Conservation (phyloP, 2,888 invertebrate genomes). For the Penaeus monodon region DNA sequence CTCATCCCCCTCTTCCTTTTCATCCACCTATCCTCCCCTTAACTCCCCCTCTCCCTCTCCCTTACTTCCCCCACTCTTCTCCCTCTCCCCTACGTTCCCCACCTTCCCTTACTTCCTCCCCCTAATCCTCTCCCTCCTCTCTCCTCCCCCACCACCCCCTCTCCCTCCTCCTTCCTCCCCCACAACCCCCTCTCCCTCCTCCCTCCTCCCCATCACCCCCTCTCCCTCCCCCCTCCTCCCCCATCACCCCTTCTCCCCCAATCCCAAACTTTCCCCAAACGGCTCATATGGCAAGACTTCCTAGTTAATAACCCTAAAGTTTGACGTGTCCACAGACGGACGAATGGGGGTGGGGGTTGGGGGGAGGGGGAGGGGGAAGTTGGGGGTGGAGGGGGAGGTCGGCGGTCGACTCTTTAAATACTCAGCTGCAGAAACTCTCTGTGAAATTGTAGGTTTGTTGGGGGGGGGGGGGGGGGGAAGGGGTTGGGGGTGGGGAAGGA, state of each 20-base stretch:
- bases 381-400: too few relatives aligned
- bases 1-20: too few relatives aligned
- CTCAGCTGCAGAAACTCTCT: too few relatives aligned
- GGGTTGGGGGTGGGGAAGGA: too few relatives aligned
- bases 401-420: too few relatives aligned
- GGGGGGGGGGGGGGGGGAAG: too few relatives aligned
- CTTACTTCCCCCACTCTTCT: not conserved
- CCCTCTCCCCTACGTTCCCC: too few relatives aligned
- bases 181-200: not conserved
- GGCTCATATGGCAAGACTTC: conserved; percentile 50
- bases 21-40: too few relatives aligned
- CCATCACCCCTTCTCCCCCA: not conserved
- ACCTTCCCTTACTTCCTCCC: not conserved
- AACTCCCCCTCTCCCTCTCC: not conserved
- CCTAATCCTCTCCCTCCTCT: not conserved
- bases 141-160: not conserved
- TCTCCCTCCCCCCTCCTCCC: not conserved
- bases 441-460: too few relatives aligned
- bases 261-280: not conserved
- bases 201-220: not conserved
- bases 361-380: too few relatives aligned
- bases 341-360: too few relatives aligned
- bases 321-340: conserved; percentile 42
- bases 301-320: conserved; percentile 49
- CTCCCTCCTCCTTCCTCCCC: not conserved